These are phyloP conservation scores for Folsomia candida DNA, from an alignment of 2,888 invertebrate species.

Conservation along the genomic window DNA sequence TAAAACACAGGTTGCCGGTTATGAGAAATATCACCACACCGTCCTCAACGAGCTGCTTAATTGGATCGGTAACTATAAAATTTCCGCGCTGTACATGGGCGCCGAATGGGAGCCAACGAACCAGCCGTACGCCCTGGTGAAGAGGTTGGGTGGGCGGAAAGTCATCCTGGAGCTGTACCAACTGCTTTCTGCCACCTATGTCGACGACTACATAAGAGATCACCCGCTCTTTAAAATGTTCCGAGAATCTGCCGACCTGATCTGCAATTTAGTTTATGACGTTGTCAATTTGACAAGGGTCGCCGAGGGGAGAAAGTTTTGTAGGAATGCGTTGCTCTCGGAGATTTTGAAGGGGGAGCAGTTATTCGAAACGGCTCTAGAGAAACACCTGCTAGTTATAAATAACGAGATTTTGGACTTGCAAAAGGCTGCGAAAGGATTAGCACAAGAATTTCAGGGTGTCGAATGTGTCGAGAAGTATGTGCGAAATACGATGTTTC, in stretches of 20 bases:
- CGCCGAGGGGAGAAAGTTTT: neutral
- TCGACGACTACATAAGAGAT: neutral
- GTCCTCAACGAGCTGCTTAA: neutral
- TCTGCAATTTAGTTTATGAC: neutral
- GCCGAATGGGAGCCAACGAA: neutral
- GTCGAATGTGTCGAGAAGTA: neutral
- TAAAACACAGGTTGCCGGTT: neutral
- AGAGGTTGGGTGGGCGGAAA: neutral
- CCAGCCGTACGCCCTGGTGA: neutral
- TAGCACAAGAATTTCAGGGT: neutral
- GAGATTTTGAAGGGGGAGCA: neutral
- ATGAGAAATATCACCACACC: neutral
- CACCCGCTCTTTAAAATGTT: neutral
- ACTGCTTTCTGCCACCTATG: neutral
- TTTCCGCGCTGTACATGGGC: neutral
- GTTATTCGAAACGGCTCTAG: neutral
- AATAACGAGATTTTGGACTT: constrained; percentile 4
- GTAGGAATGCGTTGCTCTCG: neutral
- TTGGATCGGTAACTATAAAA: constrained; percentile 1
- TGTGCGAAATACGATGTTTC: neutral
- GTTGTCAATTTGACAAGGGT: neutral
- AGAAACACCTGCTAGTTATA: neutral
- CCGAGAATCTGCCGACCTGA: neutral
- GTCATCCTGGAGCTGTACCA: neutral
- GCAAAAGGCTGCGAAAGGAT: neutral